Base-by-base conservation (phyloP, 2,888 invertebrate genomes). In the Corbicula japonica region DNA sequence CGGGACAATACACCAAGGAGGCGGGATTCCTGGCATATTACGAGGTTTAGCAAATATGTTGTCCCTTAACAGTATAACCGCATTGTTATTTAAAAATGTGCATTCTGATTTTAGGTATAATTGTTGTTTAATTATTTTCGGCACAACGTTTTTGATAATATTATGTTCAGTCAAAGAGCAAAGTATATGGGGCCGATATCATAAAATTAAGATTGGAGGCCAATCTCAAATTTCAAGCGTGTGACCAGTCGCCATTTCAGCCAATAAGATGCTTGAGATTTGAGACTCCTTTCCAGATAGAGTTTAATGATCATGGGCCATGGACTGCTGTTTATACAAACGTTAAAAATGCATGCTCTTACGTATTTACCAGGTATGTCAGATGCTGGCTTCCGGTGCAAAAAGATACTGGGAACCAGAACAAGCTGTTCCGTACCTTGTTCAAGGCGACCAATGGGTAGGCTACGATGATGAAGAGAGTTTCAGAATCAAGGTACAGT, bases 21-120 rank as follows among this genome's bases (percentile, higher is more conserved):
- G 71, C 63, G 6, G 92, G 92, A 6, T 89, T 90, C 62, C 46
- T 89, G 32, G 75, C 89, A 10, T 90, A 91, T 62, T 91, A 90
- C 60, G 91, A 86, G 76, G 82, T 82, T 26, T n/a, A 52, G 52
- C 18, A 41, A 41, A 15, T 15, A 41, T 41, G 41, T 41, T 10
- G n/a, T n/a, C 15, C 12, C 12, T 18, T 50, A 18, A 50, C 21
- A 21, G 50, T 15, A 50, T n/a, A 50, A 15, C 8, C 32, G 28
- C 32, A 2, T 1, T 35, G 21, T 21, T 15, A 28, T n/a, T 35
- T 61, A 48, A n/a, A n/a, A n/a, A n/a, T n/a, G n/a, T n/a, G n/a
- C n/a, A n/a, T n/a, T n/a, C n/a, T n/a, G n/a, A n/a, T n/a, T n/a
- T n/a, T n/a, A n/a, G n/a, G n/a, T n/a, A n/a, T n/a, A n/a, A n/a